Base-by-base conservation (phyloP, 2,888 invertebrate species). In the Epirrhoe tristata region DNA sequence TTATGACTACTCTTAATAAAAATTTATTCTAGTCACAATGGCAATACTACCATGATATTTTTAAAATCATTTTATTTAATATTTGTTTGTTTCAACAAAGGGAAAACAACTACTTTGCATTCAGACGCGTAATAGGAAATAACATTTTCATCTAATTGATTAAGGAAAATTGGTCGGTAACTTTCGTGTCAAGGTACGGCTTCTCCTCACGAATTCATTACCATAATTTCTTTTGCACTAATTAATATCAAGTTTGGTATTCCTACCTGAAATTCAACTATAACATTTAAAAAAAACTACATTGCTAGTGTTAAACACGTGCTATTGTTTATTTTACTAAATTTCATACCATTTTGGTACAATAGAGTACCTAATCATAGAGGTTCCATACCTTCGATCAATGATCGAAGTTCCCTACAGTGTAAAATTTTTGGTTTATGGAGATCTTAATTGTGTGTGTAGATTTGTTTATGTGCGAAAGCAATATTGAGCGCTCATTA, bases 181-280 rank as follows among this genome's bases (percentile, higher is more conserved):
- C 65, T 65, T 72, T 69, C 72, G 71, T 72, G 72, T 54, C 67
- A 68, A 67, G 71, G 71, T 65, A 69, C 68, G 63, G 63, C 68
- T 63, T 65, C 63, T 67, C 50, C 31, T 36, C 71, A 72, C 71
- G 69, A 71, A 68, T 63, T 69, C 69, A 66, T 67, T 72, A 66
- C 17, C 66, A 70, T 71, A 67, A 58, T 68, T 71, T 67, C 50
- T 51, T 67, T 69, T 63, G 52, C 48, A 55, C 36, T 70, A 69
- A 72, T 69, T 59, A 67, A 66, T 63, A 55, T 43, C 50, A 36
- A 48, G 16, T 58, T 56, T 43, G 39, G 14, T 48, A 16, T 48
- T 48, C 12, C 12, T 43, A 12, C 39, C 39, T 43, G 3, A 43
- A 43, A 43, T 43, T 43, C 10, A 36, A 36, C 36, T 43, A 4